These are phyloP conservation scores for Myotis myotis DNA, from an alignment of 2,797 vertebrate genomes.

Conservation along the genomic window DNA sequence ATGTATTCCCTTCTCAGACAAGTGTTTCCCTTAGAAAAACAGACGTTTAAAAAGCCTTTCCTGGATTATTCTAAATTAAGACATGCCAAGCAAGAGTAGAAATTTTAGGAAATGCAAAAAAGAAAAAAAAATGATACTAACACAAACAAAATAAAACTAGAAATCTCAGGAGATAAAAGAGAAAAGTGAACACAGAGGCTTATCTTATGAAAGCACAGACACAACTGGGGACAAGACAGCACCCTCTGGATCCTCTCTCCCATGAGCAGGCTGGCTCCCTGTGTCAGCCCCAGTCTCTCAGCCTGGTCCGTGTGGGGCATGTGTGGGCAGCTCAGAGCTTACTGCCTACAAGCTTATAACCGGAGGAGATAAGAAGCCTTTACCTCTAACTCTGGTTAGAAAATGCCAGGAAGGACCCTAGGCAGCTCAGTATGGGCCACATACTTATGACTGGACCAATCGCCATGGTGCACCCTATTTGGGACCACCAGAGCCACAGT, in stretches of 20 bases:
- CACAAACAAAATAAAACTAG: background rate
- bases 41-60: background rate
- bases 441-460: background rate
- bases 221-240: background rate
- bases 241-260: background rate
- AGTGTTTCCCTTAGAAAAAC: background rate
- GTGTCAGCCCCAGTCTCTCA: background rate
- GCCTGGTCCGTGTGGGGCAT: background rate
- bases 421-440: background rate
- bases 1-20: background rate
- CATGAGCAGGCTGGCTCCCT: background rate
- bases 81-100: background rate
- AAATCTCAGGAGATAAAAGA: background rate
- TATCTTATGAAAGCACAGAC: background rate
- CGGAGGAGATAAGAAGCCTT: background rate
- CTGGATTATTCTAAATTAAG: background rate
- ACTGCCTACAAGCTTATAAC: background rate
- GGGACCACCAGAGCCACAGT: background rate
- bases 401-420: background rate
- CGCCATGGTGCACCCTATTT: background rate
- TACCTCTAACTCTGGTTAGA: background rate
- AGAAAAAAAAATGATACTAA: background rate
- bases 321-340: background rate
- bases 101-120: background rate
- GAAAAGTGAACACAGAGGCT: background rate